Base-by-base conservation (phyloP, 2,888 invertebrate genomes). In the Scelioninae gen. 1 region DNA sequence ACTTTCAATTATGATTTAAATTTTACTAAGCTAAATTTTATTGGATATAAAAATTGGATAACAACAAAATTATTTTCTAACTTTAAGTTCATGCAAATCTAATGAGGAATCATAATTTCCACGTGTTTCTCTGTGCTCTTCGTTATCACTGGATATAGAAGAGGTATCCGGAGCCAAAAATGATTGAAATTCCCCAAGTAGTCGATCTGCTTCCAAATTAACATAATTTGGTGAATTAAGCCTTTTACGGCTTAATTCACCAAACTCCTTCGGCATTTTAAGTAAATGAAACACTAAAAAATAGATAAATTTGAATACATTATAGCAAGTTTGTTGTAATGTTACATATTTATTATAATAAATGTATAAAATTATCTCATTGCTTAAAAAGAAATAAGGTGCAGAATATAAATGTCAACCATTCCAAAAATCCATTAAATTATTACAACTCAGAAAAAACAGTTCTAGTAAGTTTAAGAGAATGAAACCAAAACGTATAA, bases 211-310 rank as follows among this genome's bases (percentile, higher is more conserved):
- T 56, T 56, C 34, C 15, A 56, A 32, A 34, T 32, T 34, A 34
- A 56, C 56, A 34, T 56, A 56, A 56, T 56, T 13, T 34, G 7
- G 6, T 56, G n/a, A n/a, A n/a, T n/a, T n/a, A n/a, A 34, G 56
- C 15, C 56, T 56, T 56, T 56, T 56, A 34, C 11, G 34, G 15
- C 34, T n/a, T 38, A 56, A 56, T 10, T 56, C 23, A n/a, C 34
- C 56, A 56, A 56, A 56, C 11, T 56, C 56, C 34, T 56, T 56
- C 6, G 56, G 56, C 56, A 56, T 56, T 23, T 34, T 38, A 9
- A 38, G 10, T 38, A 5, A 38, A 38, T 38, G 38, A 5, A 38
- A 38, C 10, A 1, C 38, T 38, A 10, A 38, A 38, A 38, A 38
- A 38, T 10, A 38, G 38, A 38, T 38, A 38, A 38, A 38, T 38